phyloP scores from a whole-genome alignment of 2,888 invertebrate genomes.

The Calliphora vomitoria region DNA sequence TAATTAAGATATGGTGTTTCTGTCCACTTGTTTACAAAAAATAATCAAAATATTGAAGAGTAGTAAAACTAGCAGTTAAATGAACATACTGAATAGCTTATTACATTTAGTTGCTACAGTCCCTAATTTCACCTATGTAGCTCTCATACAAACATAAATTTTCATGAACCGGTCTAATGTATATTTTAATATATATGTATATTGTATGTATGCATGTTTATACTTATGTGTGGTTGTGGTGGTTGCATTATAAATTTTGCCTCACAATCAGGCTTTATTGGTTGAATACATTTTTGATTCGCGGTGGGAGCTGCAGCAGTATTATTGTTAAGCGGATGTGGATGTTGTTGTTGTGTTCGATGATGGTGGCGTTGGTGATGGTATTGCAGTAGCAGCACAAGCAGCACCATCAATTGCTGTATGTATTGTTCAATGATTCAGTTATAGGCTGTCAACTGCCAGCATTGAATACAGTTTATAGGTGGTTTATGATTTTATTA shows the following conservation, averaged over 20 bases:
- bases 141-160: no score
- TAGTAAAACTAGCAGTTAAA: no score
- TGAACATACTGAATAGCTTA: no score
- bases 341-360: slow-evolving; percentile 7
- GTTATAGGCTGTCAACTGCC: slow-evolving; percentile 12
- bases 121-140: no score
- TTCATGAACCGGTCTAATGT: no score
- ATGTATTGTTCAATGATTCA: slow-evolving; percentile 22
- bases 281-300: slow-evolving; percentile 55
- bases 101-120: no score
- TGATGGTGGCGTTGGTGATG: not conserved
- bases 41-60: no score
- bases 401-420: not conserved
- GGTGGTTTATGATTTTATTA: slow-evolving; percentile 72
- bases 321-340: slow-evolving; percentile 26
- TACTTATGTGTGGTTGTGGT: not conserved
- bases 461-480: slow-evolving; percentile 62
- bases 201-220: no score
- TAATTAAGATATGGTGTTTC: no score
- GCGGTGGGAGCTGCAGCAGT: slow-evolving; percentile 34
- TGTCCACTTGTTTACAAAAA: no score
- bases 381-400: not conserved
- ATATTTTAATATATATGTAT: no score
- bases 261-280: slow-evolving; percentile 39
- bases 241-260: slow-evolving; percentile 41